These are phyloP conservation scores for Euclidia mi DNA, from an alignment of 2,888 invertebrate species.

Conservation along the genomic window DNA sequence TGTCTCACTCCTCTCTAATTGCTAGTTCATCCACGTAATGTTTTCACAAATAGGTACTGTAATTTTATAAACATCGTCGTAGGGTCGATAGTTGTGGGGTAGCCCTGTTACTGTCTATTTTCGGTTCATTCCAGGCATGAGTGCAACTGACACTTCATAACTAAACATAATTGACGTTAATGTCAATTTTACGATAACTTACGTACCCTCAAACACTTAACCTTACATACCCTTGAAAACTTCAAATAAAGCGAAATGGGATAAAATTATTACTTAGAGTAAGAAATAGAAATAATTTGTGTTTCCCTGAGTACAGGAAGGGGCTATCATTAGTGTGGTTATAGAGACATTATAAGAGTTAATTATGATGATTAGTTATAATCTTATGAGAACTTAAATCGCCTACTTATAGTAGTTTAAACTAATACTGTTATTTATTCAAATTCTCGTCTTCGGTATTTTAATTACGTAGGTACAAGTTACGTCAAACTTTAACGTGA, in stretches of 20 bases:
- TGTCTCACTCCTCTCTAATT: no score
- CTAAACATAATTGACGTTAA: constrained; percentile 69
- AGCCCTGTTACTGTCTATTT: constrained; percentile 44
- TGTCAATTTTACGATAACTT: constrained; percentile 31
- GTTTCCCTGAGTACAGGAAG: constrained; percentile 39
- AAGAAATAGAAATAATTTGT: constrained; percentile 9
- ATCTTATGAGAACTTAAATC: no score
- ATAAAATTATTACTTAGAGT: constrained; percentile 10
- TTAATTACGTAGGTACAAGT: no score
- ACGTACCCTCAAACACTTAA: constrained; percentile 31
- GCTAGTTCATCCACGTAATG: no score
- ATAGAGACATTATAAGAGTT: not conserved
- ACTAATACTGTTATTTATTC: no score
- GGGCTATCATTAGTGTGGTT: constrained; percentile 31
- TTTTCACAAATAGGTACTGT: no score
- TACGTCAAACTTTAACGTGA: no score
- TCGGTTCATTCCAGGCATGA: constrained; percentile 49
- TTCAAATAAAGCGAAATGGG: constrained; percentile 12
- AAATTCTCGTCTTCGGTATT: no score
- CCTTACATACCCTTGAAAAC: no score
- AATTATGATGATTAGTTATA: no score
- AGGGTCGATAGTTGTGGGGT: constrained; percentile 10
- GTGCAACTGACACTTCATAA: constrained; percentile 57
- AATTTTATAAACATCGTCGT: no score
- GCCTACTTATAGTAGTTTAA: no score